Evolutionary conservation across 2,113 vertebrate genomes (phyloP).

Genomic region (Prolemur simus): DNA sequence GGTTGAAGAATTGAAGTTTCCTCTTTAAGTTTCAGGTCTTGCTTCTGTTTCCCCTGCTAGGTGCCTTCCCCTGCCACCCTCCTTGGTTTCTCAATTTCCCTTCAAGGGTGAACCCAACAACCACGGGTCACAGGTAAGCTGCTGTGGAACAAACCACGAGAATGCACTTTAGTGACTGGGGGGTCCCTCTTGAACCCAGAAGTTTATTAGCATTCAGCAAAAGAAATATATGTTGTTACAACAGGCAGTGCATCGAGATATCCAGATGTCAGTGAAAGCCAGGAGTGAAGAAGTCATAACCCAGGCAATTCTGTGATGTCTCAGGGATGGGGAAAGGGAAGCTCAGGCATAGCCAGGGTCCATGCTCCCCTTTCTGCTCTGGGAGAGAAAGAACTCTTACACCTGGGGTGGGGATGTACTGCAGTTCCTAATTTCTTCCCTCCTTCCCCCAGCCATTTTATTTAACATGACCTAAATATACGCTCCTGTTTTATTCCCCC

Average conservation of each 20-base stretch:
- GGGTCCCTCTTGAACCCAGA: slow-evolving; percentile 60
- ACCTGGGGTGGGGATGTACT: slow-evolving; percentile 19
- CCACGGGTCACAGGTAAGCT: slow-evolving; percentile 7
- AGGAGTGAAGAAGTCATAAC: slow-evolving; percentile 38
- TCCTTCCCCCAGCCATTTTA: slow-evolving; percentile 61
- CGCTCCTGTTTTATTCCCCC: slow-evolving; percentile 34
- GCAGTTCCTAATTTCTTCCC: slow-evolving; percentile 21
- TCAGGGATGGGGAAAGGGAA: slow-evolving; percentile 26
- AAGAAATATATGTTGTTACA: slow-evolving; percentile 62
- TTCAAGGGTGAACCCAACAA: slow-evolving; percentile 28
- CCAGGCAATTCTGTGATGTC: not conserved
- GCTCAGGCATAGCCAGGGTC: not conserved
- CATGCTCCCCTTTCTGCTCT: slow-evolving; percentile 21
- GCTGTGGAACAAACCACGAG: slow-evolving; percentile 59
- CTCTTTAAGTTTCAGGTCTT: not conserved
- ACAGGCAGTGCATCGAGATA: slow-evolving; percentile 65
- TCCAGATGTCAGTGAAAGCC: slow-evolving; percentile 47
- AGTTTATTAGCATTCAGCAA: slow-evolving; percentile 76
- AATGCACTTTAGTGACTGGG: slow-evolving; percentile 49
- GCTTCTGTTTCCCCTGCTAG: not conserved
- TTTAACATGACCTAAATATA: slow-evolving; percentile 71
- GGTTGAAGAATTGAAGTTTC: not conserved
- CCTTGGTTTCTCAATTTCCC: not conserved
- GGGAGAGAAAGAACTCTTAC: slow-evolving; percentile 45
- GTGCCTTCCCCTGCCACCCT: not conserved